A percentile compares a stretch with the other conserved stretches of the same genome.
These are phyloP conservation scores for Epinephelus coioides DNA, from an alignment of 2,797 vertebrate species.

Conservation along the genomic window DNA sequence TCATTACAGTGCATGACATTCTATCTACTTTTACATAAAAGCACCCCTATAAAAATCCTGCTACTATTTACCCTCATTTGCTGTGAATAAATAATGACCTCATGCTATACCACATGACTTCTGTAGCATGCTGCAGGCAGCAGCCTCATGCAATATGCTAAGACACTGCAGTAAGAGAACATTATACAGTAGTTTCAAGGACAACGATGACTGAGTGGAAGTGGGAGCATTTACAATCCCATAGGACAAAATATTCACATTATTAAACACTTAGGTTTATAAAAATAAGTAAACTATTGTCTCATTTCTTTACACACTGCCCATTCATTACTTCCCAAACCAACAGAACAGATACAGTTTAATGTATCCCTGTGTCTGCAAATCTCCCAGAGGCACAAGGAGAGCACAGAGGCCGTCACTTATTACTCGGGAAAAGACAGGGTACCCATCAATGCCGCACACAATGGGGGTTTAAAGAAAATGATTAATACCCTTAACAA, in stretches of 20 bases:
- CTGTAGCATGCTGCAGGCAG: neutral
- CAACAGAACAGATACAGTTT: conserved; percentile 42
- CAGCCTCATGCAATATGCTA: neutral
- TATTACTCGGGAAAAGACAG: conserved; percentile 72
- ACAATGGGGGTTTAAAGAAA: conserved; percentile 65
- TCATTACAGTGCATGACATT: neutral
- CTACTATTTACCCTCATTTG: neutral
- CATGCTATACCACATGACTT: neutral
- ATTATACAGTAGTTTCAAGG: neutral
- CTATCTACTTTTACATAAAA: neutral
- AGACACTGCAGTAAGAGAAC: neutral
- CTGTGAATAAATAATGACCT: conserved; percentile 5
- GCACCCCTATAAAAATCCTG: neutral
- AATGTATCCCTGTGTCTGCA: conserved; percentile 53
- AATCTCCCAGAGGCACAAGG: conserved; percentile 60
- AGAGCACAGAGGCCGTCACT: conserved; percentile 68
- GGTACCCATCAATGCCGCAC: conserved; percentile 63
- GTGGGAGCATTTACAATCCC: neutral
- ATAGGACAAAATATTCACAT: conserved; percentile 1
- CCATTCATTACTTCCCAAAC: conserved; percentile 47
- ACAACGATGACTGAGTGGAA: neutral
- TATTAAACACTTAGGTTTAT: conserved; percentile 8
- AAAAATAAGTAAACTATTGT: neutral
- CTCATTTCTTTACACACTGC: conserved; percentile 15
- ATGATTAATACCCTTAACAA: conserved; percentile 75